These are phyloP conservation scores for Nematolebias whitei DNA, from an alignment of 2,113 vertebrate genomes.

Conservation along the genomic window DNA sequence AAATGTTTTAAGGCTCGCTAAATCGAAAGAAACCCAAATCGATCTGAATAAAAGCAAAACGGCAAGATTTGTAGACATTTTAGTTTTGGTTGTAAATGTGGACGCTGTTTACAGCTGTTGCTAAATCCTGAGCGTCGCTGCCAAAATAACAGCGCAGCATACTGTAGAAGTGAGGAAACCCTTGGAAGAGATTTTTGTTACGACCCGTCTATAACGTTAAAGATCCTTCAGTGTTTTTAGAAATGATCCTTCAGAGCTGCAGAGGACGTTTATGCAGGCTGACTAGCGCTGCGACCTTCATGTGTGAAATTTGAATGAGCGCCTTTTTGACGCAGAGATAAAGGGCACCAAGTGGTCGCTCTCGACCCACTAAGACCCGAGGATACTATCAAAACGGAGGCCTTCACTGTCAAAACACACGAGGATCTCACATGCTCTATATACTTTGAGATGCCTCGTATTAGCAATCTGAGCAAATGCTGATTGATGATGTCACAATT, in stretches of 20 bases:
- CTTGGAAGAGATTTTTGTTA: not conserved
- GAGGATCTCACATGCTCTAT: not conserved
- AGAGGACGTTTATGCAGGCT: not conserved
- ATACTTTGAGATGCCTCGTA: not conserved
- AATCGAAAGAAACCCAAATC: no score
- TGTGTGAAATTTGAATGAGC: constrained; percentile 1
- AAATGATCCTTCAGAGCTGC: not conserved
- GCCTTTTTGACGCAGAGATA: not conserved
- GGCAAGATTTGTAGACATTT: not conserved
- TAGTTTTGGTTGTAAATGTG: not conserved
- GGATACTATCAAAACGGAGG: not conserved
- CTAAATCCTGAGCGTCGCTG: no score
- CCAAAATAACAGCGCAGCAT: no score
- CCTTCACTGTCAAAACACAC: not conserved
- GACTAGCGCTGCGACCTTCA: not conserved
- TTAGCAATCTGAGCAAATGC: not conserved
- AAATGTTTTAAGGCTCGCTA: not conserved
- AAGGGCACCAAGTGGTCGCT: not conserved
- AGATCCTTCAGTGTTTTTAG: not conserved
- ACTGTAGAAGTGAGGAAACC: not conserved
- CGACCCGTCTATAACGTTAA: not conserved
- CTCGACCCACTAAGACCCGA: not conserved
- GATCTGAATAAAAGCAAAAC: not conserved
- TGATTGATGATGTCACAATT: not conserved
- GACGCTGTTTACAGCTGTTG: not conserved